phyloP scores from a whole-genome alignment of 2,113 vertebrate species.

The Vidua macroura region DNA sequence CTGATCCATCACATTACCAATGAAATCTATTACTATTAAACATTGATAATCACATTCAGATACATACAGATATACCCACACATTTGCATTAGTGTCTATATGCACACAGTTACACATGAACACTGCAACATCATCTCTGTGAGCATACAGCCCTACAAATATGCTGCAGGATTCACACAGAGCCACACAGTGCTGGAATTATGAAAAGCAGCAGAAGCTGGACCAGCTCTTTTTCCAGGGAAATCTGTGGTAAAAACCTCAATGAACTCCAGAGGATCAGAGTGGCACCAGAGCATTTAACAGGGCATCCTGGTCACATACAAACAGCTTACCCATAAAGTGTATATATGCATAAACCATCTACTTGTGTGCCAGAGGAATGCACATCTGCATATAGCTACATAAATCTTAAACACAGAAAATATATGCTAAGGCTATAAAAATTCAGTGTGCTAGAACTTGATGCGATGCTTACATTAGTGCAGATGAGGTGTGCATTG shows the following conservation, averaged over 20 bases:
- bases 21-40: not conserved
- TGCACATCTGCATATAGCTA: not conserved
- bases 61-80: not conserved
- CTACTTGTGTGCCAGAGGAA: not conserved
- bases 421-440: slow-evolving; percentile 3
- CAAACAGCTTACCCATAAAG: not conserved
- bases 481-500: not conserved
- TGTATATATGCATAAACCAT: not conserved
- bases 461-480: not conserved
- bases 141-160: not conserved
- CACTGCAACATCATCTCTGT: not conserved
- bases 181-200: not conserved
- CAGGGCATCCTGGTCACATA: not conserved
- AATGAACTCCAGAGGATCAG: not conserved
- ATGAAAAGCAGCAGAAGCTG: not conserved
- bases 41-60: not conserved
- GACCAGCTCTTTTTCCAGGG: not conserved
- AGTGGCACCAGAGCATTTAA: not conserved
- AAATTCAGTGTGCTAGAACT: not conserved
- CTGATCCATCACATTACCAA: not conserved
- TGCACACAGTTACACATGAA: not conserved
- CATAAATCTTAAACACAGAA: slow-evolving; percentile 1
- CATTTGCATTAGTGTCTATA: not conserved
- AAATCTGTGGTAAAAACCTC: not conserved
- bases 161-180: not conserved